Percentiles rank a stretch among this genome's conserved stretches.
phyloP scores from a whole-genome alignment of 2,113 vertebrate genomes.

The Riparia riparia region DNA sequence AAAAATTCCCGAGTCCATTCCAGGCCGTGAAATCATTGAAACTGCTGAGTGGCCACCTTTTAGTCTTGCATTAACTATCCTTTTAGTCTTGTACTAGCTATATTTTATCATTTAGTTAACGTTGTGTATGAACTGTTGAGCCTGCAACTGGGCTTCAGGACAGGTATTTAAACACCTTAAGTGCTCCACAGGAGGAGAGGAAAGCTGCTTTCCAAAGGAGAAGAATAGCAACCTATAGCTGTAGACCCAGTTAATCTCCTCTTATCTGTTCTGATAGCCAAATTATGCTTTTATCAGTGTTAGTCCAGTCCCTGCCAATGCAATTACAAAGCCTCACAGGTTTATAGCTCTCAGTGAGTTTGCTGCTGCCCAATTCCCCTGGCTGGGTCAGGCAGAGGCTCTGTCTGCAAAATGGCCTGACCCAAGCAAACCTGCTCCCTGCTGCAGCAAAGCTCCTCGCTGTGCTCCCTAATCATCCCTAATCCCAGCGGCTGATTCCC shows the following conservation, averaged over 20 bases:
- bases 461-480: not conserved
- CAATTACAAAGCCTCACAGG: not conserved
- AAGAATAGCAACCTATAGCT: not conserved
- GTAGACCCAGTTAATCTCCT: not conserved
- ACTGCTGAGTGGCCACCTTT: not conserved
- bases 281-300: not conserved
- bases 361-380: not conserved
- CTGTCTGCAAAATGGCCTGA: not conserved
- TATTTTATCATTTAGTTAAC: not conserved
- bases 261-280: not conserved
- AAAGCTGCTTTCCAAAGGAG: slow-evolving; percentile 23
- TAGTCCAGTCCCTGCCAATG: not conserved
- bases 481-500: not conserved
- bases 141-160: not conserved
- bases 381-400: not conserved
- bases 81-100: not conserved
- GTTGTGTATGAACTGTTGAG: not conserved
- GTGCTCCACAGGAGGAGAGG: not conserved
- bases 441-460: not conserved
- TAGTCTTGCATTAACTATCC: not conserved
- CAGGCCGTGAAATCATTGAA: not conserved
- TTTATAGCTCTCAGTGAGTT: not conserved
- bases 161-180: not conserved
- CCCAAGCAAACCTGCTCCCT: not conserved
- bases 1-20: not conserved